These are phyloP conservation scores for Drosophila macrospina DNA, from an alignment of 2,888 invertebrate genomes.

Conservation along the genomic window DNA sequence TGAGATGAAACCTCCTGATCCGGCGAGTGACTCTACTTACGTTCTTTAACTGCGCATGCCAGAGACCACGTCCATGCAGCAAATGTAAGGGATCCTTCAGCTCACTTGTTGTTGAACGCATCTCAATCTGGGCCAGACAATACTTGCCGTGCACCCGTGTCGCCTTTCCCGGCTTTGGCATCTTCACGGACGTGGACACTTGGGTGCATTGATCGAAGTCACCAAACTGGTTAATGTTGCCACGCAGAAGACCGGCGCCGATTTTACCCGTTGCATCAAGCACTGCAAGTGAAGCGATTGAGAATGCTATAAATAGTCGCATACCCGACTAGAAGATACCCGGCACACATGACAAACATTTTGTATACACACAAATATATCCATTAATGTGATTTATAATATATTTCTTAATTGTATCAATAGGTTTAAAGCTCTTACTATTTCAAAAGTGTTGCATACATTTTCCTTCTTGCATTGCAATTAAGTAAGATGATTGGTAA, in stretches of 20 bases:
- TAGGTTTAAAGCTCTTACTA: too few relatives aligned
- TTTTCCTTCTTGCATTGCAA: too few relatives aligned
- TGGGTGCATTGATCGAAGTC: constrained; percentile 90
- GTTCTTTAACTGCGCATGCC: constrained; percentile 89
- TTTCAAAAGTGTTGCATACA: too few relatives aligned
- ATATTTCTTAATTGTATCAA: too few relatives aligned
- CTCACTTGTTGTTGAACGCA: constrained; percentile 87
- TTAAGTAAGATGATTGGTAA: too few relatives aligned
- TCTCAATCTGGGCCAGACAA: constrained; percentile 89
- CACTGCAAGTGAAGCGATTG: constrained; percentile 86
- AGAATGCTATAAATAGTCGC: background rate
- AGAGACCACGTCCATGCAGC: constrained; percentile 88
- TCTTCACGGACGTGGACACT: constrained; percentile 87
- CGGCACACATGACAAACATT: background rate
- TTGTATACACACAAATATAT: too few relatives aligned
- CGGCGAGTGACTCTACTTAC: constrained; percentile 81
- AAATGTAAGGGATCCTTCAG: constrained; percentile 88
- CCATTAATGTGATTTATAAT: too few relatives aligned
- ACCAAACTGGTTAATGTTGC: constrained; percentile 90
- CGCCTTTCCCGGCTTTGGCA: constrained; percentile 87
- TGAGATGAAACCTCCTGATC: background rate
- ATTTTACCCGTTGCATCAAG: constrained; percentile 90
- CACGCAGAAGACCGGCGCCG: constrained; percentile 89
- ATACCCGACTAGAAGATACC: background rate
- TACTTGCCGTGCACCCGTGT: constrained; percentile 89